phyloP scores from a whole-genome alignment of 2,113 vertebrate genomes.

The Gnathonemus echidnorhynchus region DNA sequence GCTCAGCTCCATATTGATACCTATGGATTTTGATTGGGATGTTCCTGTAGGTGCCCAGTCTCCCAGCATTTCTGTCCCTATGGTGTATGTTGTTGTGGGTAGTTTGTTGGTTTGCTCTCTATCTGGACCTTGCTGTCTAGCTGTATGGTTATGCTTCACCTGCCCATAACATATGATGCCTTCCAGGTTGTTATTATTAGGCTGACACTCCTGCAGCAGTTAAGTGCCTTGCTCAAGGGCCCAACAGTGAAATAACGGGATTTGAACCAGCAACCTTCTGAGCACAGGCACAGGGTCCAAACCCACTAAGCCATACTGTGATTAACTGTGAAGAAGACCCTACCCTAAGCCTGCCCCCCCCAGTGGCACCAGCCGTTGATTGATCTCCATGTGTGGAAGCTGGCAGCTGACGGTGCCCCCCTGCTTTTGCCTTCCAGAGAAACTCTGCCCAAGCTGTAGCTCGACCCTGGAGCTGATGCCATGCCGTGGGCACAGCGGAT shows the following conservation, averaged over 20 bases:
- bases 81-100: background rate
- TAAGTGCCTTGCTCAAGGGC: background rate
- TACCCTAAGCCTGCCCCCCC: background rate
- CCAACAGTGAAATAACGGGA: background rate
- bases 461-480: conserved; percentile 76
- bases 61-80: background rate
- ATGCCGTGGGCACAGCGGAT: conserved; percentile 89
- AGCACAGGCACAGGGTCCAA: background rate
- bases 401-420: background rate
- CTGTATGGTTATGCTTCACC: background rate
- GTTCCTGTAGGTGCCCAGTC: background rate
- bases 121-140: background rate
- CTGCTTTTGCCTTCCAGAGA: conserved; percentile 64
- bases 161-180: background rate
- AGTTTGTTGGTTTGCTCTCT: background rate
- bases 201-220: background rate
- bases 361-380: background rate
- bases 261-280: background rate
- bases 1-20: background rate
- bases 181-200: background rate
- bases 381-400: background rate
- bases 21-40: background rate
- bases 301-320: background rate
- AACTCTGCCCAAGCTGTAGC: conserved; percentile 80
- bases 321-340: background rate